Percentiles rank a stretch among this genome's conserved stretches.
Evolutionary conservation across 2,888 invertebrate genomes (phyloP).

Genomic region (Mamestra brassicae): DNA sequence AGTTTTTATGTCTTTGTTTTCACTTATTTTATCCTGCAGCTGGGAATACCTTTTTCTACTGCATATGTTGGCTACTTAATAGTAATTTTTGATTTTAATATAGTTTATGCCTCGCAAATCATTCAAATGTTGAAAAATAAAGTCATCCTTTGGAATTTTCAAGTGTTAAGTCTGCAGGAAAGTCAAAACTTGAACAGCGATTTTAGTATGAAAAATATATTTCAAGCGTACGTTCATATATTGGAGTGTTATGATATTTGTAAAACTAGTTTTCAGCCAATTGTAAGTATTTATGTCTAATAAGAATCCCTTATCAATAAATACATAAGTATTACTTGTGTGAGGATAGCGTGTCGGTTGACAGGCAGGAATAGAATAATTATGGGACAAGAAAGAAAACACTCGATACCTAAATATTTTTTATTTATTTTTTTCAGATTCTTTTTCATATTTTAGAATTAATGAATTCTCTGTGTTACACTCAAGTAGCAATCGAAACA

Average conservation of each 20-base stretch:
- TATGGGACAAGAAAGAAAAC: too few relatives aligned
- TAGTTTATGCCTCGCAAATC: not conserved
- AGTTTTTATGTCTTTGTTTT: not conserved
- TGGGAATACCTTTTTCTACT: not conserved
- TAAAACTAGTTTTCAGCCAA: not conserved
- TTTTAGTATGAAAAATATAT: not conserved
- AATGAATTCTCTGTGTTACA: not conserved
- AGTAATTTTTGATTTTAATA: slow-evolving; percentile 6
- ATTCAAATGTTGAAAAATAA: slow-evolving; percentile 2
- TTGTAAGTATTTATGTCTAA: not conserved
- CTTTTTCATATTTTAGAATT: not conserved
- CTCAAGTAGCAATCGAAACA: not conserved
- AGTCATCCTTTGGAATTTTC: not conserved
- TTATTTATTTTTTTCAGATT: not conserved
- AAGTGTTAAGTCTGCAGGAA: not conserved
- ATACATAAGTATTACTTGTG: too few relatives aligned
- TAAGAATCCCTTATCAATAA: too few relatives aligned
- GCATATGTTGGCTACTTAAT: not conserved
- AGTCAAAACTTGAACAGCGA: not conserved
- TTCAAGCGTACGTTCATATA: not conserved
- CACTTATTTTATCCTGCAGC: not conserved
- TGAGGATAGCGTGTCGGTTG: too few relatives aligned
- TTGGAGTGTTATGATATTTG: not conserved
- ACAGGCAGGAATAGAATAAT: too few relatives aligned
- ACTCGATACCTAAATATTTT: too few relatives aligned